Conservation (phyloP, 1,140 invertebrate species). For the Ectropis grisescens region DNA sequence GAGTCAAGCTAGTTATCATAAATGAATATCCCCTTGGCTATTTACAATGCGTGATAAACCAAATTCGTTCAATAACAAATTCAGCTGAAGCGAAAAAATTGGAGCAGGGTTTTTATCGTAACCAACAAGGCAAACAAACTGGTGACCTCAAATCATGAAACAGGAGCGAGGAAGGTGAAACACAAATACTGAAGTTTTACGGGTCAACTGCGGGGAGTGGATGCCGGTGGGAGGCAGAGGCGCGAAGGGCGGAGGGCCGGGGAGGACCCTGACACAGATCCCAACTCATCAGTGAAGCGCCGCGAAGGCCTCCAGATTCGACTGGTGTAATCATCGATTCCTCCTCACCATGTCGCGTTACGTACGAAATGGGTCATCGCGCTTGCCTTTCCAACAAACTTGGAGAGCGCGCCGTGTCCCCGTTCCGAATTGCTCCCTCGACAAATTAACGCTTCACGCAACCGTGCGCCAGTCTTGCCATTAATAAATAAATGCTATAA, state of each 20-base stretch:
- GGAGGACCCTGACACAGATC: constrained; percentile 66
- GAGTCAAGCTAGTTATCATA: no score
- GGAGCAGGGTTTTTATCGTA: no score
- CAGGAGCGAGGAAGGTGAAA: constrained; percentile 33
- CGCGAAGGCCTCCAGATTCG: constrained; percentile 52
- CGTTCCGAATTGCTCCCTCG: constrained; percentile 45
- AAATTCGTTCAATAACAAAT: no score
- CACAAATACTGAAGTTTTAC: constrained; percentile 53
- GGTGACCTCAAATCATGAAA: constrained; percentile 43
- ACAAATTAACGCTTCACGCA: constrained; percentile 37
- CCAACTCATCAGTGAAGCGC: constrained; percentile 48
- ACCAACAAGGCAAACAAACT: constrained; percentile 1
- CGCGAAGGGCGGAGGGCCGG: constrained; percentile 43
- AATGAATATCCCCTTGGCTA: no score
- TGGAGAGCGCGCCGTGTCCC: constrained; percentile 39
- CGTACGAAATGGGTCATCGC: constrained; percentile 60
- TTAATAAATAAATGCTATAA: no score
- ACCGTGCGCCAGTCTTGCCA: constrained; percentile 27
- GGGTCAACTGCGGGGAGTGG: constrained; percentile 33
- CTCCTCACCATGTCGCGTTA: constrained; percentile 39
- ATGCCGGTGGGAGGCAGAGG: constrained; percentile 19
- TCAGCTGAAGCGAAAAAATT: no score
- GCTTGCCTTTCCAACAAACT: constrained; percentile 23
- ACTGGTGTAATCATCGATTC: constrained; percentile 57
- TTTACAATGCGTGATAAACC: no score